These are phyloP conservation scores for Platorchestia sp. DNA, from an alignment of 1,140 invertebrate species.

Conservation along the genomic window DNA sequence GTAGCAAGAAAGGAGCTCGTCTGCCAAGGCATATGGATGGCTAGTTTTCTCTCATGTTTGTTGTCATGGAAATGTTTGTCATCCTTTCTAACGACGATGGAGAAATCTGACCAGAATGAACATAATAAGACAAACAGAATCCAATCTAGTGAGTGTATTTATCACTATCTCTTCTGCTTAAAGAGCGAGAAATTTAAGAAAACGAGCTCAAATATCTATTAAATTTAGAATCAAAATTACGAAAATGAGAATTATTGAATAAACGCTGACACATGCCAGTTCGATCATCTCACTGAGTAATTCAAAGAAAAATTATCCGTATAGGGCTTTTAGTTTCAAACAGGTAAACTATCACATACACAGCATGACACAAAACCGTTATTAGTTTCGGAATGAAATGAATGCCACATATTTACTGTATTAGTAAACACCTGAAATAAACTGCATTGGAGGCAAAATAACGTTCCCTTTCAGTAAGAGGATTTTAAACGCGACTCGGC, in stretches of 20 bases:
- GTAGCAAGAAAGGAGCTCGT: background rate
- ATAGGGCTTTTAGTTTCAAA: background rate
- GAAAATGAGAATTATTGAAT: background rate
- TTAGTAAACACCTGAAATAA: background rate
- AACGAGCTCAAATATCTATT: background rate
- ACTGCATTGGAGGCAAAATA: background rate
- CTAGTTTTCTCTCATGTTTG: constrained; percentile 11
- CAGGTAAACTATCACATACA: background rate
- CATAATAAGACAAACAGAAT: background rate
- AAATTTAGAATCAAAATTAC: background rate
- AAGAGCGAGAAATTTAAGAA: background rate
- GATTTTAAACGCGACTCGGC: background rate
- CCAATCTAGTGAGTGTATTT: background rate
- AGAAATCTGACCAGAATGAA: background rate
- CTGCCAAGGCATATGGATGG: background rate
- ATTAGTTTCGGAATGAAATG: no score
- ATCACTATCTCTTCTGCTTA: background rate
- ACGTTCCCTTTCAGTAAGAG: no score
- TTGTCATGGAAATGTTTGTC: background rate
- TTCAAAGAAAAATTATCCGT: background rate
- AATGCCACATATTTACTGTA: no score
- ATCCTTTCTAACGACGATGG: background rate
- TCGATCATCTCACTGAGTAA: background rate
- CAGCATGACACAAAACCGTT: no score
- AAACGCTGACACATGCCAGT: background rate